Evolutionary conservation across 2,113 vertebrate species (phyloP), one percentile per base, ranked within the genome.

Genomic region (Arenaria interpres): DNA sequence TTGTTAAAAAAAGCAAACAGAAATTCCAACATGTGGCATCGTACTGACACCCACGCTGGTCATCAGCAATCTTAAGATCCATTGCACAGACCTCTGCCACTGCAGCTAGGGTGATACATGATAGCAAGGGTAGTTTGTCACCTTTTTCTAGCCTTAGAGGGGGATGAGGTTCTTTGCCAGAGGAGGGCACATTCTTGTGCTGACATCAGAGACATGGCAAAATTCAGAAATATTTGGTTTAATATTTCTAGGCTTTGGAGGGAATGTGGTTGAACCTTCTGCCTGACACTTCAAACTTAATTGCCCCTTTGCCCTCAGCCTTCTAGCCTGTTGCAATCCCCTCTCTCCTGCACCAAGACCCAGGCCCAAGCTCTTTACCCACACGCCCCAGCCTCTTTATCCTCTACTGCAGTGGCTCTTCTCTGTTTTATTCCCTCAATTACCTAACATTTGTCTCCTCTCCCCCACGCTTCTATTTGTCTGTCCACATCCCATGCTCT

Each of bases 1-100:
- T 90, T 97, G 92, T 96, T 95, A 90, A 92, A 97, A 82, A 94
- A 97, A 96, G 92, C 90, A 96, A 95, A 96, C 92, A 97, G 95
- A 96, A 93, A 97, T 95, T 95, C 94, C 95, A 96, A 89, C 93
- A 9, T 91, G 92, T 93, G 86, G 90, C 92, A 95, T 96, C 94
- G 46, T 9, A 28, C 67, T 37, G 88, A 93, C 84, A 97, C 90
- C 88, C 92, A 97, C 4, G 9, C 6, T 90, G 92, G 85, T 95
- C 96, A 97, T 87, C 91, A 96, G 90, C 96, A 96, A 94, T 75
- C 93, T 78, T 68, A 80, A 95, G 83, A 90, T 83, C 50, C 87
- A 72, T 73, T 81, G 82, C 93, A 90, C 45, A 94, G 79, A 72
- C 64, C 82, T 75, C 75, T 93, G 92, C 86, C 83, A 68, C 85